A percentile compares a stretch with the other conserved stretches of the same genome.
Evolutionary conservation across 2,888 invertebrate genomes (phyloP).

Genomic region (Nymphalis polychloros): DNA sequence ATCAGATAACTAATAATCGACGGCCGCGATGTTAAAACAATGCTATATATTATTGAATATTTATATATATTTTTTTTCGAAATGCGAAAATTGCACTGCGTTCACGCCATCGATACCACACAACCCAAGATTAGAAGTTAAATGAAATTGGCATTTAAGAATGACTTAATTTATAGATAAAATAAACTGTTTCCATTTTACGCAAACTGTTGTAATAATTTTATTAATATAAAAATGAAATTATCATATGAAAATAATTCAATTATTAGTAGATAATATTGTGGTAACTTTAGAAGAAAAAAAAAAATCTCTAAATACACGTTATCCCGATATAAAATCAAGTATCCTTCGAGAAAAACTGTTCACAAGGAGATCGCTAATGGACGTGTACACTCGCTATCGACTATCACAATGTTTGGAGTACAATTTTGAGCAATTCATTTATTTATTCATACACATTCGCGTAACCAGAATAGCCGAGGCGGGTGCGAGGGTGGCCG

Average conservation of each 20-base stretch:
- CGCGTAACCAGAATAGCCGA: background rate
- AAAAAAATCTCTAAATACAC: constrained; percentile 6
- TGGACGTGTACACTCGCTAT: constrained; percentile 50
- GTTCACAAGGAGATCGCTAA: constrained; percentile 37
- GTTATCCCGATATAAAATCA: constrained; percentile 20
- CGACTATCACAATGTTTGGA: constrained; percentile 54
- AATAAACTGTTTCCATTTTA: background rate
- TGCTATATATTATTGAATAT: background rate
- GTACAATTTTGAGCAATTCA: constrained; percentile 65
- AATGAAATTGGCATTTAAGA: constrained; percentile 14
- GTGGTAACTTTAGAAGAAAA: constrained; percentile 28
- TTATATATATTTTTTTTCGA: no score
- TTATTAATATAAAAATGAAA: constrained; percentile 19
- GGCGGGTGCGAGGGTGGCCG: background rate
- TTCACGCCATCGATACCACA: no score
- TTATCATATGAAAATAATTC: constrained; percentile 5
- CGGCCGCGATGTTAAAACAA: background rate
- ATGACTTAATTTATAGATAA: constrained; percentile 4
- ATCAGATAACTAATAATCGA: constrained; percentile 4
- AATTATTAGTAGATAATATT: constrained; percentile 2
- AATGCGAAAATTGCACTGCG: no score
- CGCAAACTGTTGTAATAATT: background rate
- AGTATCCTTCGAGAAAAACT: constrained; percentile 25
- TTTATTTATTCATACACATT: constrained; percentile 9
- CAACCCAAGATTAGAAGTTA: constrained; percentile 8